Evolutionary conservation across 1,140 invertebrate genomes (phyloP).

Genomic region (Drusus annulatus): DNA sequence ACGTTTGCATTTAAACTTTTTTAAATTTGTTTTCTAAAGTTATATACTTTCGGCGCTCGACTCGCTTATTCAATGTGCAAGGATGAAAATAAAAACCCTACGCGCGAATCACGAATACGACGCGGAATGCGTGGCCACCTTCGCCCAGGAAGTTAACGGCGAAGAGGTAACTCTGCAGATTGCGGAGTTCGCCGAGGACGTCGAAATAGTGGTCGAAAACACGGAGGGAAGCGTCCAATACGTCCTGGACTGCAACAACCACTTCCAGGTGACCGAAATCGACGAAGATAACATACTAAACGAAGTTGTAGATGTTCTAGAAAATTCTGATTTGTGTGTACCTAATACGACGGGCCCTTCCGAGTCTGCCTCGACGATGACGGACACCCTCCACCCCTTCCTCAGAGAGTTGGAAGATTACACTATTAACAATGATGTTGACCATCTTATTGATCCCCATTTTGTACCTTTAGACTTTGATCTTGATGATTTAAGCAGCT

Average conservation of each 20-base stretch:
- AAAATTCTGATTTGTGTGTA: neutral
- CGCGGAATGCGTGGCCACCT: neutral
- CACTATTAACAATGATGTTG: neutral
- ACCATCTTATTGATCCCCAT: neutral
- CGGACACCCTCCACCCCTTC: neutral
- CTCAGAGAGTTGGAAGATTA: conserved; percentile 5
- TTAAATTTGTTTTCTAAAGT: too few species aligned
- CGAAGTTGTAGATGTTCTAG: conserved; percentile 12
- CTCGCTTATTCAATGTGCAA: too few species aligned
- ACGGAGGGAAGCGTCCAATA: conserved; percentile 16
- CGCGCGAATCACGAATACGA: neutral
- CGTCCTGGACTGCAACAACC: conserved; percentile 11
- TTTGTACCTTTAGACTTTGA: neutral
- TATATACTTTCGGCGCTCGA: too few species aligned
- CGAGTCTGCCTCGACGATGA: neutral
- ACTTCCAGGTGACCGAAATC: conserved; percentile 8
- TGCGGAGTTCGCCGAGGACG: neutral
- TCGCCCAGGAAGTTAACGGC: neutral
- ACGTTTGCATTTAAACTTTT: too few species aligned
- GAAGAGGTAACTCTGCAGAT: conserved; percentile 10
- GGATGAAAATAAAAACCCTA: too few species aligned
- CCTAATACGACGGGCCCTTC: neutral
- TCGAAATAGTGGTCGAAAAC: conserved; percentile 7
- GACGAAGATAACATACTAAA: conserved; percentile 11
- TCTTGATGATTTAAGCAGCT: neutral